These are phyloP conservation scores for Threskiornis aethiopicus DNA, from an alignment of 2,797 vertebrate genomes.

Conservation along the genomic window DNA sequence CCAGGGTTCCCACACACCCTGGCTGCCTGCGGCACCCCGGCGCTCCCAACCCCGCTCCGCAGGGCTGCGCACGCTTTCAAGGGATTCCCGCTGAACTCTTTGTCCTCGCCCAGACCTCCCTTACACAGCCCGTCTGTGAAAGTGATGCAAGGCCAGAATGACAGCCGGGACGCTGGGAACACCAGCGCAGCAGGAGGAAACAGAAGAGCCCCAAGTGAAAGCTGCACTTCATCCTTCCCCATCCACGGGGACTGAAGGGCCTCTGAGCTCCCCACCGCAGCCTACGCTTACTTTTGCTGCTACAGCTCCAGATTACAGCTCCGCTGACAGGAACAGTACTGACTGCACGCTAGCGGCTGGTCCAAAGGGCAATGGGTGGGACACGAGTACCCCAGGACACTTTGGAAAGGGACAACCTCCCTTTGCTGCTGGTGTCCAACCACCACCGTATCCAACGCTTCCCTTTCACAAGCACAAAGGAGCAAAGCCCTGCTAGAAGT, in stretches of 20 bases:
- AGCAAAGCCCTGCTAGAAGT: not conserved
- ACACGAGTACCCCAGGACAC: not conserved
- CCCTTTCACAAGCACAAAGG: not conserved
- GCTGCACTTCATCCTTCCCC: not conserved
- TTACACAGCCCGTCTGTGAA: not conserved
- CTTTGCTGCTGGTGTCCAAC: not conserved
- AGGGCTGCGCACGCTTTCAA: not conserved
- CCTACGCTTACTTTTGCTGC: not conserved
- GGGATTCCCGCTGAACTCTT: not conserved
- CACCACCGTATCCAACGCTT: accelerated
- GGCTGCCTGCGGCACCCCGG: accelerated
- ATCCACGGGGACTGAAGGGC: accelerated
- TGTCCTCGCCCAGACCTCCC: not conserved
- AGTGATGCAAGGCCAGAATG: not conserved
- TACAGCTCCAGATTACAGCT: not conserved
- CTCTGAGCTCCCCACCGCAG: not conserved
- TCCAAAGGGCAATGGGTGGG: not conserved
- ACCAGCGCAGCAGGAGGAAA: not conserved
- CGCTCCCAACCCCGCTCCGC: accelerated
- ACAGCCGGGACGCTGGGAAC: accelerated
- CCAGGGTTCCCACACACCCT: not conserved
- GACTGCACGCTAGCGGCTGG: not conserved
- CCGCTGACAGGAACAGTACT: not conserved
- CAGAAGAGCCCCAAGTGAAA: not conserved
- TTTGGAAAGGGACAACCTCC: not conserved